Evolutionary conservation across 2,888 invertebrate species (phyloP).

Genomic region (Charanyca ferruginea): DNA sequence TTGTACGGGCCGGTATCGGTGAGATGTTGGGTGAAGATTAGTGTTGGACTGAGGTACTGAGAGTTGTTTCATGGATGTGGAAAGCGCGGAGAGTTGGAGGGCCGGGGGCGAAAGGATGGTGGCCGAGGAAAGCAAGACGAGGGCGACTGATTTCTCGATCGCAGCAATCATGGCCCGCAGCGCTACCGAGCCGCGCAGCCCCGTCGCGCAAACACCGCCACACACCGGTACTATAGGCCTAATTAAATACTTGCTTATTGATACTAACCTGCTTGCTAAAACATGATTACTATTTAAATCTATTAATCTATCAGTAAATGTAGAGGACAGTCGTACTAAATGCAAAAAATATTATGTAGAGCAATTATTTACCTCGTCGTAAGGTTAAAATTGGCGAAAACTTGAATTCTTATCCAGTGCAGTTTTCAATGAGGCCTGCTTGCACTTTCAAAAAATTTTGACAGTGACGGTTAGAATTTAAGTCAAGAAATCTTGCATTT

Average conservation of each 20-base stretch:
- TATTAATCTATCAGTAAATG: not conserved
- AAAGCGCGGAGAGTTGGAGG: slow-evolving; percentile 86
- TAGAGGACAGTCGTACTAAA: not conserved
- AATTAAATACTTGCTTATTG: slow-evolving; percentile 57
- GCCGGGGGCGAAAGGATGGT: slow-evolving; percentile 85
- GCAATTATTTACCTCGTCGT: not conserved
- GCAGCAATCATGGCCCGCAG: slow-evolving; percentile 97
- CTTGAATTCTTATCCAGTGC: not conserved
- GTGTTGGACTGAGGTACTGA: slow-evolving; percentile 74
- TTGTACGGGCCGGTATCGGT: slow-evolving; percentile 82
- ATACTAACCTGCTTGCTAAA: slow-evolving; percentile 7
- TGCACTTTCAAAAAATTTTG: not conserved
- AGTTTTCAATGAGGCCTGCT: slow-evolving; percentile 2
- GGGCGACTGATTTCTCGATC: slow-evolving; percentile 98
- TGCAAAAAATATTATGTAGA: not conserved
- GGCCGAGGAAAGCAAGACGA: slow-evolving; percentile 87
- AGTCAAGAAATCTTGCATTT: not conserved
- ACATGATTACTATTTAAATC: not conserved
- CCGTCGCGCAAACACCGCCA: slow-evolving; percentile 85
- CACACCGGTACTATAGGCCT: slow-evolving; percentile 86
- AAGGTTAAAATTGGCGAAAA: not conserved
- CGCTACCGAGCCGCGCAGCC: slow-evolving; percentile 86
- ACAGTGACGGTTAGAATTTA: not conserved
- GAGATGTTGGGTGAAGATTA: slow-evolving; percentile 75
- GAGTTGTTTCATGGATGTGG: slow-evolving; percentile 89